Conservation (phyloP, 2,797 vertebrate genomes). For the Peromyscus melanophrys region DNA sequence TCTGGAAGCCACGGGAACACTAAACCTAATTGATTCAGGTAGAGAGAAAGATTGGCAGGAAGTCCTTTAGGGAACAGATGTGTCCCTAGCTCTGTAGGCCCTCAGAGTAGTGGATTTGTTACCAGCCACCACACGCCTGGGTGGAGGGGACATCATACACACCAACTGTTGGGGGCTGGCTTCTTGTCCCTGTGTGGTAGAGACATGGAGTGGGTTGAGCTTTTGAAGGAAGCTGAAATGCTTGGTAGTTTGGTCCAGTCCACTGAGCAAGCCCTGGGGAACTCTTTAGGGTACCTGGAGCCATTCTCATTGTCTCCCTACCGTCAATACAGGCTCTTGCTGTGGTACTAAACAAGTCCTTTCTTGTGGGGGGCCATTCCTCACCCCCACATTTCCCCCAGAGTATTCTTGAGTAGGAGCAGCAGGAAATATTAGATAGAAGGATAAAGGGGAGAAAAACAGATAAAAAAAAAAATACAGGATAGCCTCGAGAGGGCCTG, state of each 20-base stretch:
- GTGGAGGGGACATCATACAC: rapidly evolving
- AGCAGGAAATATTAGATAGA: no score
- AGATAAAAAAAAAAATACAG: no score
- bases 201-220: background rate
- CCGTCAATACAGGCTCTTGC: background rate
- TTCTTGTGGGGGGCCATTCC: background rate
- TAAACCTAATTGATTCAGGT: background rate
- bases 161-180: background rate
- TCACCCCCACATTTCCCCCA: no score
- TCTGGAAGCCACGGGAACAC: background rate
- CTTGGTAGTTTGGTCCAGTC: background rate
- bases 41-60: background rate
- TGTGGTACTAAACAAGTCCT: background rate
- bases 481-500: no score
- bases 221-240: background rate
- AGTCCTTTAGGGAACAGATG: background rate
- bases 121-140: rapidly evolving
- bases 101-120: background rate
- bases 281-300: background rate
- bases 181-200: background rate
- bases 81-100: background rate
- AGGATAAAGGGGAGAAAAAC: no score
- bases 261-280: background rate
- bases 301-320: background rate
- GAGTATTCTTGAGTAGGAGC: no score